phyloP scores from a whole-genome alignment of 2,113 vertebrate genomes.

The Oplegnathus fasciatus region DNA sequence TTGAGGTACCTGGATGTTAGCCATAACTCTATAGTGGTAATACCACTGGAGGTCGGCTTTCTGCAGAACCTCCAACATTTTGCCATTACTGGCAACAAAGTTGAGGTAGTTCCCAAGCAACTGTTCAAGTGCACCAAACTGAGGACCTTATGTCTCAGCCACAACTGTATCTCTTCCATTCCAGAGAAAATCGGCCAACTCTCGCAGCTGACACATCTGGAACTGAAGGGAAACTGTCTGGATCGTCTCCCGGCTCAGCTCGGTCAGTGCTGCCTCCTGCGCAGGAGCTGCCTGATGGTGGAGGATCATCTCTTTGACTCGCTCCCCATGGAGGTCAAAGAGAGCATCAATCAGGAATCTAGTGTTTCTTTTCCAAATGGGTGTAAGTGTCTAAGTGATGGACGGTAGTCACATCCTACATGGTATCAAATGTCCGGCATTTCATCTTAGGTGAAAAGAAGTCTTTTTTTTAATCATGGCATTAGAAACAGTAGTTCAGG shows the following conservation, averaged over 20 bases:
- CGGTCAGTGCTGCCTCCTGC: constrained; percentile 92
- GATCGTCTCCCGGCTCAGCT: constrained; percentile 93
- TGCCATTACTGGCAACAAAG: constrained; percentile 94
- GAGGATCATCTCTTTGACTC: constrained; percentile 98
- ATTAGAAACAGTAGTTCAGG: constrained; percentile 35
- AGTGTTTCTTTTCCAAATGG: constrained; percentile 90
- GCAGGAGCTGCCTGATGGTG: constrained; percentile 91
- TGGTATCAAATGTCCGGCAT: neutral
- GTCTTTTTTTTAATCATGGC: constrained; percentile 12
- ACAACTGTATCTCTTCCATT: constrained; percentile 92
- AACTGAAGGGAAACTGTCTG: constrained; percentile 97
- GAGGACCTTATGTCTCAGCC: constrained; percentile 92
- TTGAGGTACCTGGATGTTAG: constrained; percentile 95
- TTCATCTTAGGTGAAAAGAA: constrained; percentile 1
- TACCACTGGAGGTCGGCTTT: constrained; percentile 92
- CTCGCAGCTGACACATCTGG: constrained; percentile 92
- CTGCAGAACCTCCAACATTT: constrained; percentile 97
- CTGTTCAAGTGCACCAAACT: constrained; percentile 96
- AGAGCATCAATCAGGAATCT: constrained; percentile 93
- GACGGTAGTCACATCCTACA: constrained; percentile 41
- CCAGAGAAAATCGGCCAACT: constrained; percentile 95
- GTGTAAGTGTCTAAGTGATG: constrained; percentile 83
- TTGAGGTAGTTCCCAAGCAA: constrained; percentile 94
- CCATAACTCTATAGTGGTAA: constrained; percentile 90
- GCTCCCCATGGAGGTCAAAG: constrained; percentile 94